These are phyloP conservation scores for Cyclopterus lumpus DNA, from an alignment of 2,797 vertebrate species.

Conservation along the genomic window DNA sequence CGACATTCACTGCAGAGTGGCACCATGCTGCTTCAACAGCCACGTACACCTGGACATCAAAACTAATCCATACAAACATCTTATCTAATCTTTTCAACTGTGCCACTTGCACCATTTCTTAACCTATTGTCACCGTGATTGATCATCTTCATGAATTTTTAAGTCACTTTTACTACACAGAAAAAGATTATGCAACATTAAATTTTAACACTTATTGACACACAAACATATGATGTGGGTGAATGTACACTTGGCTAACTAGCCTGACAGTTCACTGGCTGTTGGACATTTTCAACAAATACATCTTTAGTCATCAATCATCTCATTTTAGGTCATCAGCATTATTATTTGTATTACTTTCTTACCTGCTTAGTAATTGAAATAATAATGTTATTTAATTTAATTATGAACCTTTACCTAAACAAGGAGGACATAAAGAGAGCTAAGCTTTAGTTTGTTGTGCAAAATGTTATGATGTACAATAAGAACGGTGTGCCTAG, in stretches of 20 bases:
- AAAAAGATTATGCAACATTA: neutral
- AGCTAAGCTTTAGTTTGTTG: constrained; percentile 1
- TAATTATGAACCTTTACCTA: constrained; percentile 1
- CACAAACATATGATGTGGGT: constrained; percentile 18
- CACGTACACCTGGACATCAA: constrained; percentile 36
- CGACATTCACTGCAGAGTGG: neutral
- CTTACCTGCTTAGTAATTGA: constrained; percentile 1
- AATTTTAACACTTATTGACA: constrained; percentile 4
- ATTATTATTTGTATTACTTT: constrained; percentile 9
- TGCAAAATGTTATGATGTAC: neutral
- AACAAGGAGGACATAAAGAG: constrained; percentile 1
- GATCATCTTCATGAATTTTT: constrained; percentile 18
- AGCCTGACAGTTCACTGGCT: constrained; percentile 17
- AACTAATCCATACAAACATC: constrained; percentile 29
- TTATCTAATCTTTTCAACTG: constrained; percentile 25
- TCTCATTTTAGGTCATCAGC: constrained; percentile 14
- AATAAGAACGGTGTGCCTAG: neutral
- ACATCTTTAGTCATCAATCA: neutral
- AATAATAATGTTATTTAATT: neutral
- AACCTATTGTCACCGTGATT: constrained; percentile 16
- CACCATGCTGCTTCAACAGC: constrained; percentile 29
- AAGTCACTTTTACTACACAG: constrained; percentile 38
- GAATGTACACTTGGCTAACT: constrained; percentile 34
- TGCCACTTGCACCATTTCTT: constrained; percentile 23
- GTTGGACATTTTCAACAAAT: constrained; percentile 4